Evolutionary conservation across 2,888 invertebrate species (phyloP).

Genomic region (Drosophila neonasuta): DNA sequence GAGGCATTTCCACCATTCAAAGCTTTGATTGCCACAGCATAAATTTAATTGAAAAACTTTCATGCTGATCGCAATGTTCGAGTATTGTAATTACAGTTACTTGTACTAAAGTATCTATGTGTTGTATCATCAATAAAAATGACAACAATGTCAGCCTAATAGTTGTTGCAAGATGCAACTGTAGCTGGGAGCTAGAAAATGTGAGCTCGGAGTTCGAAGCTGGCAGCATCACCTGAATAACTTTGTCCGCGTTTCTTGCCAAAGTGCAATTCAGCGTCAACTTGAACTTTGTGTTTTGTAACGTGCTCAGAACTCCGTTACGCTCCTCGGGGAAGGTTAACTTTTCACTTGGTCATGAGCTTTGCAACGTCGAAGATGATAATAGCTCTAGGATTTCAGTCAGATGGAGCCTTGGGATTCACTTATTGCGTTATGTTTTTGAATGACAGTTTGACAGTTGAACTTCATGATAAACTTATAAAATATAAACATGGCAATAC

Average conservation of each 20-base stretch:
- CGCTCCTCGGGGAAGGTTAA: constrained; percentile 5
- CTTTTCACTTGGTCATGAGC: constrained; percentile 22
- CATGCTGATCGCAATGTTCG: constrained; percentile 35
- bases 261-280: constrained; percentile 71
- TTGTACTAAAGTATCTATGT: constrained; percentile 16
- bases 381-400: neutral
- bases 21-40: constrained; percentile 56
- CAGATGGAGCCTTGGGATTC: neutral
- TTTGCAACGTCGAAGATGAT: constrained; percentile 8
- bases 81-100: constrained; percentile 48
- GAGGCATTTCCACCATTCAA: constrained; percentile 42
- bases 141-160: constrained; percentile 60
- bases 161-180: constrained; percentile 27
- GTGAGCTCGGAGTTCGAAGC: too few relatives aligned
- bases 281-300: constrained; percentile 64
- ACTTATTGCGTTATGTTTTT: neutral
- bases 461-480: neutral
- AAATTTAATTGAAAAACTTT: constrained; percentile 68
- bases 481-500: neutral
- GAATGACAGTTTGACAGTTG: neutral
- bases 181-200: too few relatives aligned
- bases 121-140: constrained; percentile 58
- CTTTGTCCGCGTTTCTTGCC: constrained; percentile 52
- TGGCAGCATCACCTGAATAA: constrained; percentile 42
- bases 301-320: constrained; percentile 32